Conservation (phyloP, 2,797 vertebrate species). For the Allobates femoralis region DNA sequence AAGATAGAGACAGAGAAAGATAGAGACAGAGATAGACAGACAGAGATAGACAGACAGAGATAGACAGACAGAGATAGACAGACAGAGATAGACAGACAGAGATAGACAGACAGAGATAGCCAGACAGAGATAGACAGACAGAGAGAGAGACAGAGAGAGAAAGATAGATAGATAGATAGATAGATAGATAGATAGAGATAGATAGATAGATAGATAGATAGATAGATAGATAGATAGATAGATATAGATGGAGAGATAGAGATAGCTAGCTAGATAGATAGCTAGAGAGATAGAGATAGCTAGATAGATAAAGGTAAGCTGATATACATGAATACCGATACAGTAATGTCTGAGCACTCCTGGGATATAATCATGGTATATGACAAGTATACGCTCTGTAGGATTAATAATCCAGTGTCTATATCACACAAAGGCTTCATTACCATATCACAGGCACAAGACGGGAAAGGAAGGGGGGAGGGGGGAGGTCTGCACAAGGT, state of each 20-base stretch:
- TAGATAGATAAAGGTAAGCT: background rate
- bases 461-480: background rate
- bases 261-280: too few relatives aligned
- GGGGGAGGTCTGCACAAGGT: too few relatives aligned
- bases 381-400: background rate
- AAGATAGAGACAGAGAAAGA: too few relatives aligned
- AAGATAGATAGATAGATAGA: background rate
- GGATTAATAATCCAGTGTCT: background rate
- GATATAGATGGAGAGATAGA: too few relatives aligned
- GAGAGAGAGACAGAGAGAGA: background rate
- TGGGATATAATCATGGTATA: background rate
- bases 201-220: constrained; percentile 3
- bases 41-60: too few relatives aligned
- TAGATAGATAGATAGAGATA: background rate
- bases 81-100: too few relatives aligned
- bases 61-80: too few relatives aligned
- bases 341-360: background rate
- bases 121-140: background rate
- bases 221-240: too few relatives aligned
- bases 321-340: background rate
- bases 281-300: too few relatives aligned
- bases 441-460: background rate
- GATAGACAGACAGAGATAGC: background rate
- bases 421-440: background rate
- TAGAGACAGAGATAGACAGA: too few relatives aligned